phyloP scores from a whole-genome alignment of 2,888 invertebrate species.

The Lepeophtheirus nordmannii region DNA sequence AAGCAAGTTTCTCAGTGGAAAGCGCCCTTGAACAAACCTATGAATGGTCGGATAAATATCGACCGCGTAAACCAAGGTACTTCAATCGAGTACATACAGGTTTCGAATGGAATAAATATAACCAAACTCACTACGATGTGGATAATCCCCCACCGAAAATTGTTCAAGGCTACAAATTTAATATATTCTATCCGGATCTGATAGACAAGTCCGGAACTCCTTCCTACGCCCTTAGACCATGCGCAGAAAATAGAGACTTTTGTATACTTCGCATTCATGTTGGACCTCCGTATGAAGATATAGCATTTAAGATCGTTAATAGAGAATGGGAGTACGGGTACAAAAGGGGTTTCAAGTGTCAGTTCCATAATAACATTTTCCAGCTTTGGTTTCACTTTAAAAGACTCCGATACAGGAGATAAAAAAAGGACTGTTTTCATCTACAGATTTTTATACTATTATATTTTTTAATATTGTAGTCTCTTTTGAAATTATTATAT shows the following conservation, averaged over 20 bases:
- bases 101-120: conserved; percentile 99
- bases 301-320: conserved; percentile 95
- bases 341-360: conserved; percentile 92
- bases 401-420: conserved; percentile 74
- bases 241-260: conserved; percentile 49
- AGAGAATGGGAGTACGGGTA: conserved; percentile 99
- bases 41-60: conserved; percentile 93
- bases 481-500: too few relatives aligned
- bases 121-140: conserved; percentile 99
- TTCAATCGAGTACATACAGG: conserved; percentile 66
- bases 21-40: conserved; percentile 69
- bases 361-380: conserved; percentile 98
- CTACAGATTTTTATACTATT: not conserved
- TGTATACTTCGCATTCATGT: conserved; percentile 84
- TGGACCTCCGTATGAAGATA: conserved; percentile 99
- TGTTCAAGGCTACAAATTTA: conserved; percentile 99
- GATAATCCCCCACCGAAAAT: conserved; percentile 99
- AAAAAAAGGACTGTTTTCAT: conserved; percentile 25
- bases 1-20: conserved; percentile 81
- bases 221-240: conserved; percentile 57
- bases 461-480: not conserved
- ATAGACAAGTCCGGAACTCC: conserved; percentile 85
- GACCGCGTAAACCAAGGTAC: conserved; percentile 80
- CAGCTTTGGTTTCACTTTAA: conserved; percentile 99
- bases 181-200: conserved; percentile 97